These are phyloP conservation scores for Serilophus lunatus DNA, from an alignment of 2,113 vertebrate genomes.

Conservation along the genomic window DNA sequence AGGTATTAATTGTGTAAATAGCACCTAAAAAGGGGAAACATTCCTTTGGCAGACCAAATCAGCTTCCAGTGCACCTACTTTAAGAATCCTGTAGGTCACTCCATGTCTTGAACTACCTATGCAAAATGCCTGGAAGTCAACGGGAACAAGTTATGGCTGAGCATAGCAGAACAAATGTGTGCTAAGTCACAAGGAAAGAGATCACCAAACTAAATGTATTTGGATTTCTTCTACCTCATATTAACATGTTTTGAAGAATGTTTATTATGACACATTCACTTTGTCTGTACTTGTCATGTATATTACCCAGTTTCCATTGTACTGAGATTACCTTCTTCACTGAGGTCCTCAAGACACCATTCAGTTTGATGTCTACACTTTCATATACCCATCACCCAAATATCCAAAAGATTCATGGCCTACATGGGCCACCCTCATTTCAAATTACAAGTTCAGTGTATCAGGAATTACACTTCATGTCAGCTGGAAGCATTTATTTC, in stretches of 20 bases:
- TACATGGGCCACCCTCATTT: background rate
- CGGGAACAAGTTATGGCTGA: background rate
- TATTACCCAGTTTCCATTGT: background rate
- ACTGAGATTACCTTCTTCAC: background rate
- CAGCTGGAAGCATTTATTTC: background rate
- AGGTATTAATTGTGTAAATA: background rate
- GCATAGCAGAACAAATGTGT: background rate
- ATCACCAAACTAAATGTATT: background rate
- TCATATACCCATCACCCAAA: background rate
- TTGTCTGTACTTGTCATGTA: background rate
- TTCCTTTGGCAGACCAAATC: background rate
- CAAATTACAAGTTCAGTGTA: background rate
- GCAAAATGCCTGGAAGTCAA: background rate
- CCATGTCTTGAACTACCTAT: background rate
- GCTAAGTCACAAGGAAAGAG: background rate
- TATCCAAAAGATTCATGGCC: background rate
- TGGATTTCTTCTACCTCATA: background rate
- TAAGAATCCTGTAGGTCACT: background rate
- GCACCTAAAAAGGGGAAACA: background rate
- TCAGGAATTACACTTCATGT: background rate
- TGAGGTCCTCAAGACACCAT: background rate
- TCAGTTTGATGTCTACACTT: background rate
- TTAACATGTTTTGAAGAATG: background rate
- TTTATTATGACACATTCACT: background rate
- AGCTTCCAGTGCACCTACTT: background rate